Percentiles rank a stretch among this genome's conserved stretches.
Conservation (phyloP, 2,888 invertebrate genomes). For the Hoplodrina blanda region DNA sequence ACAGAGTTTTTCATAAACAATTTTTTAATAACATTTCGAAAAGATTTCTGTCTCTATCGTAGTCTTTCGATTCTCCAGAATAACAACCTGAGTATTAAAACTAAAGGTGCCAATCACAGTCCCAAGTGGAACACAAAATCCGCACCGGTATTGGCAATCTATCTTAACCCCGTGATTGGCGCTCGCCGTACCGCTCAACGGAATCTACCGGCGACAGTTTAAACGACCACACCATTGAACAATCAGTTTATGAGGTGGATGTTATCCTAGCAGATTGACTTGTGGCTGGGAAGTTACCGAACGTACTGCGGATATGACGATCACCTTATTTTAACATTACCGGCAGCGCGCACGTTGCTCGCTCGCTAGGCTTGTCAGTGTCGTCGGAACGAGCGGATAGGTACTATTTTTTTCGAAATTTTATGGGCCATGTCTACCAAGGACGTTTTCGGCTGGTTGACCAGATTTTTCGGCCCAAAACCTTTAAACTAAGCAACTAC, state of each 20-base stretch:
- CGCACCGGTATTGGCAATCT: conserved; percentile 68
- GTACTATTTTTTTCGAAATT: too few relatives aligned
- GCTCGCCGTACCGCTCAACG: conserved; percentile 61
- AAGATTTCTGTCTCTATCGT: background rate
- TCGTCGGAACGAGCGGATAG: too few relatives aligned
- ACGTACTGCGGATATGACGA: background rate
- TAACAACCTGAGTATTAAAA: background rate
- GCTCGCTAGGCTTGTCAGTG: too few relatives aligned
- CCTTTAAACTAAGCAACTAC: too few relatives aligned
- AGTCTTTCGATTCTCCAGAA: background rate
- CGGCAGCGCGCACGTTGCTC: too few relatives aligned
- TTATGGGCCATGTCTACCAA: too few relatives aligned
- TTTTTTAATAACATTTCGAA: too few relatives aligned
- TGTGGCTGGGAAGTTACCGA: conserved; percentile 19
- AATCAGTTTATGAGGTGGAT: conserved; percentile 54
- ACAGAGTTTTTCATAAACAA: too few relatives aligned
- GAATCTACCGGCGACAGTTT: conserved; percentile 68
- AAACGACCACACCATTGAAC: conserved; percentile 64
- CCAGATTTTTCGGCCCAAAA: too few relatives aligned
- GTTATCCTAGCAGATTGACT: conserved; percentile 17
- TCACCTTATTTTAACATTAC: background rate
- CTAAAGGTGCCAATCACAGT: conserved; percentile 16
- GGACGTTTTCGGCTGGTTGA: too few relatives aligned
- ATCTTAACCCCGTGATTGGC: conserved; percentile 74
- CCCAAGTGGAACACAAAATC: conserved; percentile 52